These are phyloP conservation scores for Zapus hudsonius DNA, from an alignment of 2,113 vertebrate species.

Conservation along the genomic window DNA sequence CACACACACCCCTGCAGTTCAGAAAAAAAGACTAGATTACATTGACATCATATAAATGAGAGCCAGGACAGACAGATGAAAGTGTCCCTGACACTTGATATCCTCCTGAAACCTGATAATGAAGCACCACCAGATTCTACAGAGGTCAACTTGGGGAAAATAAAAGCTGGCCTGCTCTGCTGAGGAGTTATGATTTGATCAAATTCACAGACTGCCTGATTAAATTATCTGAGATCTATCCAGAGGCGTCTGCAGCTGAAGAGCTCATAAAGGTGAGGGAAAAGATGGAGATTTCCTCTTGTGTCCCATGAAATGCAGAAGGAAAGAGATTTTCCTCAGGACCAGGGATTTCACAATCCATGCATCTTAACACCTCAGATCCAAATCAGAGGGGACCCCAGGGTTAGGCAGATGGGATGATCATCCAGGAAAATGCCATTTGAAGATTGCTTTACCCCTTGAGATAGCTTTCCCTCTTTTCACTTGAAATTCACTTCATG, in stretches of 20 bases:
- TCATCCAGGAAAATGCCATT: background rate
- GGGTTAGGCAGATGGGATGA: background rate
- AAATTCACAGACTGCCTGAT: conserved; percentile 26
- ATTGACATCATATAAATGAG: background rate
- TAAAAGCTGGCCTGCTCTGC: background rate
- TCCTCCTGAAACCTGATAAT: conserved; percentile 1
- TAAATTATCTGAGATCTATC: background rate
- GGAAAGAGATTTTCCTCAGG: background rate
- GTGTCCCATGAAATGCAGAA: background rate
- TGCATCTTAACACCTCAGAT: background rate
- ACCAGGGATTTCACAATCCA: background rate
- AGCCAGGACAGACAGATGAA: background rate
- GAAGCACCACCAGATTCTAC: background rate
- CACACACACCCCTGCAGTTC: background rate
- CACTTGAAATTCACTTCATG: background rate
- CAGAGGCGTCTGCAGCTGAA: background rate
- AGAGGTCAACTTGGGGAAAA: background rate
- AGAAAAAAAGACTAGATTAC: background rate
- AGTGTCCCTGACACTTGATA: background rate
- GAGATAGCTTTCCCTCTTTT: background rate
- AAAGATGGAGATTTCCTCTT: background rate
- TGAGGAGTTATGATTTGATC: conserved; percentile 8
- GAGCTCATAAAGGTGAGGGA: background rate
- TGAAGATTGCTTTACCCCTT: background rate
- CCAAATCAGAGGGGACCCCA: background rate